Percentiles rank a stretch among this genome's conserved stretches.
These are phyloP conservation scores for Pseudococcus longispinus DNA, from an alignment of 2,888 invertebrate genomes.

Conservation along the genomic window DNA sequence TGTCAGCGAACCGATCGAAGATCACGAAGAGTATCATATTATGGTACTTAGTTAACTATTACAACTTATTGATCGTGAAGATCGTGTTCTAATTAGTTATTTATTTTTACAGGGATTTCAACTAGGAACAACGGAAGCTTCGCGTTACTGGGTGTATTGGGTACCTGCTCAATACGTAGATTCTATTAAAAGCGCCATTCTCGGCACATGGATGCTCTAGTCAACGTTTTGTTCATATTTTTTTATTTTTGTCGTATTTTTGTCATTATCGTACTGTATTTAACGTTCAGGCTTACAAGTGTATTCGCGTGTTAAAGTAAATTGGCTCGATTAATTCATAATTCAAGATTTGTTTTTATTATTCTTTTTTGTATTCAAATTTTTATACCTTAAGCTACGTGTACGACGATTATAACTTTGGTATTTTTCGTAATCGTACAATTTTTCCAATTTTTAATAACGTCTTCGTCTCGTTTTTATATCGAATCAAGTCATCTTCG, in stretches of 20 bases:
- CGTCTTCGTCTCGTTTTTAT: not conserved
- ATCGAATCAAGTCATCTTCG: not conserved
- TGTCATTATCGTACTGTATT: not conserved
- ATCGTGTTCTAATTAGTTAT: not conserved
- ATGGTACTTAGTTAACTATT: constrained; percentile 73
- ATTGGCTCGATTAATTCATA: not conserved
- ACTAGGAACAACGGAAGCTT: constrained; percentile 89
- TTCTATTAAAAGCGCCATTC: constrained; percentile 87
- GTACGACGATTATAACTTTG: not conserved
- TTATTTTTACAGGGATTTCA: constrained; percentile 75
- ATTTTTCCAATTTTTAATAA: not conserved
- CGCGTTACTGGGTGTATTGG: constrained; percentile 93
- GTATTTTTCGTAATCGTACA: not conserved
- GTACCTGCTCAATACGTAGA: constrained; percentile 89
- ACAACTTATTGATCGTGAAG: not conserved
- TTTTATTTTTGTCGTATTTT: constrained; percentile 2
- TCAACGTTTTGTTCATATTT: constrained; percentile 11
- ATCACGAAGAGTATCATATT: constrained; percentile 88
- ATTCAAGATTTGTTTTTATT: not conserved
- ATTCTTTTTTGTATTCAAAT: not conserved
- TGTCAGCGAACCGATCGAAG: constrained; percentile 81
- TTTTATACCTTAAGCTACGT: not conserved
- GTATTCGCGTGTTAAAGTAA: not conserved
- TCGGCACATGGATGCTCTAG: constrained; percentile 73
- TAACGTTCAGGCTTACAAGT: not conserved